Evolutionary conservation across 37 sponge, comb jelly and placozoan species (phyloP), one percentile per base, ranked within the genome.

Genomic region (Tethya wilhelma): DNA sequence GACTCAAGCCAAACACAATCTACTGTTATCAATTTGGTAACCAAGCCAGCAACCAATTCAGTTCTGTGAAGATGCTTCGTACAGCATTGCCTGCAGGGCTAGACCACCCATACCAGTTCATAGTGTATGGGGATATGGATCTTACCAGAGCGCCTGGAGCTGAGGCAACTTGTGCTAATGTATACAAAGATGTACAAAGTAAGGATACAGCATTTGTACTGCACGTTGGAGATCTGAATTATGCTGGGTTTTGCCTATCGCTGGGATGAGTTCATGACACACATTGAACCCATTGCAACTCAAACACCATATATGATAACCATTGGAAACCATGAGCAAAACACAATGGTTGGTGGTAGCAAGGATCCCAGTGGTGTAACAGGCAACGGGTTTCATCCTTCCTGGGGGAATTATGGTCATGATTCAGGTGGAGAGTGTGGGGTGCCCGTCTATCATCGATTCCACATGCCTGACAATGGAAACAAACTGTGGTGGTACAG

Each of bases 381-480:
- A 70, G 87, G 79, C 41, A n/a, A n/a, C n/a, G n/a, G n/a, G n/a
- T n/a, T n/a, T n/a, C n/a, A n/a, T n/a, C 87, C 87, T 20, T 0
- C 26, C 9, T 91, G 91, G 91, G 87, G 87, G 0, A 91, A 91
- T 56, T 81, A 78, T 44, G 70, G 74, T 8, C 69, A 91, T 42
- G 91, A 91, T 62, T 86, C 87, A 32, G 87, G 84, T 32, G 91
- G 91, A 25, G 91, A 90, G 57, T 90, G 91, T 77, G 91, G 91
- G 22, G 87, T 91, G 9, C 91, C 91, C 25, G 34, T 71, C 1
- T 69, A 25, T 20, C 33, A 90, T 63, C 76, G 86, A 19, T 90
- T 83, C 28, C 84, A 83, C 72, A 74, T 82, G 79, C 91, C 91
- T 26, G 87, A 82, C 44, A 91, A 82, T 58, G 91, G 91, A 14